Conservation (phyloP, 1,140 invertebrate genomes). For the Penaeus chinensis region DNA sequence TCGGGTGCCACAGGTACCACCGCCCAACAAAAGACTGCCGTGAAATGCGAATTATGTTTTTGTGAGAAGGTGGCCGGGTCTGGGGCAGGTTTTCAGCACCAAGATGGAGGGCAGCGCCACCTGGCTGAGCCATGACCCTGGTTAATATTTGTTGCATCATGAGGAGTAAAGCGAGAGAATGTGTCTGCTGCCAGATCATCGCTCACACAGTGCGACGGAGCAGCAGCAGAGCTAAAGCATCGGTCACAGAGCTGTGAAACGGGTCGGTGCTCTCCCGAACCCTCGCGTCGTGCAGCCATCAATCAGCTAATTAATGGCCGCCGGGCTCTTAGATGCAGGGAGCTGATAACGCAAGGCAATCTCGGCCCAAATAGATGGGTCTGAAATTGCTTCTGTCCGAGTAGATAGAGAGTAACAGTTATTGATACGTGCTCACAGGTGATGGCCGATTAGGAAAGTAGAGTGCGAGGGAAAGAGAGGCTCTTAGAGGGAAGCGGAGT, state of each 20-base stretch:
- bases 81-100: no score
- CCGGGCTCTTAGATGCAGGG: slow-evolving; percentile 31
- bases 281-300: slow-evolving; percentile 31
- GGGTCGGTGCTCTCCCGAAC: background rate
- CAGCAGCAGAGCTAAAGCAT: background rate
- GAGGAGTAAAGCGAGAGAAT: background rate
- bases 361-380: slow-evolving; percentile 46
- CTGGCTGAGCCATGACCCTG: no score
- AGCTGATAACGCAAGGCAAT: slow-evolving; percentile 40
- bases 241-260: slow-evolving; percentile 29
- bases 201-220: no score
- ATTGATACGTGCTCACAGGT: slow-evolving; percentile 43
- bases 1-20: background rate
- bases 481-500: no score
- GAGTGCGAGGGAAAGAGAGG: slow-evolving; percentile 9
- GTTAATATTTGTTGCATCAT: no score
- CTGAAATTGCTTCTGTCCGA: slow-evolving; percentile 46
- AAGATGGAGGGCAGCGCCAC: no score
- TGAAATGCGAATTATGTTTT: slow-evolving; percentile 29
- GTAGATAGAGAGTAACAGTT: slow-evolving; percentile 44
- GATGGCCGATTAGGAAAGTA: background rate
- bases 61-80: background rate
- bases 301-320: slow-evolving; percentile 51
- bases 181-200: background rate
- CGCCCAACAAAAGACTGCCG: slow-evolving; percentile 9